Base-by-base conservation (phyloP, 2,888 invertebrate genomes). In the Rhaphigaster nebulosa region DNA sequence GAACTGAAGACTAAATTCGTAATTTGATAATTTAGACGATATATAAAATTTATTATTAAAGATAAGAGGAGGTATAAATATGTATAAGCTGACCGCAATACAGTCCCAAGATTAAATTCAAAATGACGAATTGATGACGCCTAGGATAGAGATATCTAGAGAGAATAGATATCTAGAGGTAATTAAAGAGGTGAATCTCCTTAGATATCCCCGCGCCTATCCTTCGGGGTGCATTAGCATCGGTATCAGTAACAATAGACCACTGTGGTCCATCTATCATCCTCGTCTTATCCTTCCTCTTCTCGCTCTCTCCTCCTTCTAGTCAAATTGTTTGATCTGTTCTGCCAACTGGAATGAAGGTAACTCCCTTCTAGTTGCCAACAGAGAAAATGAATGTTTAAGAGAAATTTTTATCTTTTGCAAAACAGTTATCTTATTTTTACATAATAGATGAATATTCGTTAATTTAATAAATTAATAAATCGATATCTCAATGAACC, bases 241-340 rank as follows among this genome's bases (percentile, higher is more conserved):
- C 70, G 38, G 70, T 76, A 76, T 76, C 70, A 76, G 70, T 76
- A 38, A 76, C 70, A 76, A 76, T 76, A 38, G 70, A 20, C 70
- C 20, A 5, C 34, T 29, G 6, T 29, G 20, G 20, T 76, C 70
- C 34, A 76, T 76, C 70, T 20, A 76, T 76, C 70, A 76, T 76
- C 70, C 70, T 38, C 70, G 20, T 76, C 70, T 38, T 38, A 76
- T 76, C 70, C 65, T 15, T 65, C 65, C 29, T 38, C 34, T 38
- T 20, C 70, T 0, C 70, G 0, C 38, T 38, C 38, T 34, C 38
- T 76, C 34, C 26, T 38, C 38, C 34, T 38, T 2, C 18, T 34
- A 34, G 34, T 76, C 70, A 76, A 76, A 76, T 76, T 38, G 70
- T 76, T 76, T 76, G 34, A 38, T 29, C 29, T 65, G 29, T 34